Evolutionary conservation across 35 echinoderm and acorn worm species (phyloP), one percentile per base, ranked within the genome.

Genomic region (Heliocidaris erythrogramma): DNA sequence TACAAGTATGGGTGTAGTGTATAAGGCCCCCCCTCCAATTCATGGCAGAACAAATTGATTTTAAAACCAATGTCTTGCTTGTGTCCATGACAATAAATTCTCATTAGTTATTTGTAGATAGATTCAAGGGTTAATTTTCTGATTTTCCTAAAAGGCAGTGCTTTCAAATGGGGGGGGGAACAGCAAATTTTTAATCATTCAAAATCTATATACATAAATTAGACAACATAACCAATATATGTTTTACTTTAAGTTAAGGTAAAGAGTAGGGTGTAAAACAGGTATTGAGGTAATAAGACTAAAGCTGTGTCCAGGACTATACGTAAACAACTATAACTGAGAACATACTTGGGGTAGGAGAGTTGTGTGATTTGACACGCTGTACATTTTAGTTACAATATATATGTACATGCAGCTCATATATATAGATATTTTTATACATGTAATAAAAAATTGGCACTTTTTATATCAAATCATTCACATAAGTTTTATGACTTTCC

Each of bases 351-450:
- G 4, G 65, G 65, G 18, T 78, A 7, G 8, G 65, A 78, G 87
- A 89, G 87, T 89, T 89, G 87, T 89, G 87, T 47, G 31, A 89
- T 47, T 18, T 7, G n/a, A 78, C 65, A 78, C 8, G 65, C 65
- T 78, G 65, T 89, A 89, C 87, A 89, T 32, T 24, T 89, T 89
- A 47, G 87, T 89, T 89, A 89, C 87, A 89, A 89, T 89, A 89
- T 89, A 89, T 89, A 89, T 89, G 87, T 89, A 89, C 87, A 89
- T 89, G 87, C 87, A 89, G 87, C 87, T 89, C 87, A 89, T 89
- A 89, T 89, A 89, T 89, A 89, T 89, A 89, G 87, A 89, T 89
- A 89, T 89, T 32, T 89, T 89, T 42, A 89, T 89, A 89, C 87
- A 89, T 32, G 47, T 89, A 89, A 89, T 89, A 89, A 89, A 89